Conservation (phyloP, 2,113 vertebrate genomes). For the Mugil cephalus region DNA sequence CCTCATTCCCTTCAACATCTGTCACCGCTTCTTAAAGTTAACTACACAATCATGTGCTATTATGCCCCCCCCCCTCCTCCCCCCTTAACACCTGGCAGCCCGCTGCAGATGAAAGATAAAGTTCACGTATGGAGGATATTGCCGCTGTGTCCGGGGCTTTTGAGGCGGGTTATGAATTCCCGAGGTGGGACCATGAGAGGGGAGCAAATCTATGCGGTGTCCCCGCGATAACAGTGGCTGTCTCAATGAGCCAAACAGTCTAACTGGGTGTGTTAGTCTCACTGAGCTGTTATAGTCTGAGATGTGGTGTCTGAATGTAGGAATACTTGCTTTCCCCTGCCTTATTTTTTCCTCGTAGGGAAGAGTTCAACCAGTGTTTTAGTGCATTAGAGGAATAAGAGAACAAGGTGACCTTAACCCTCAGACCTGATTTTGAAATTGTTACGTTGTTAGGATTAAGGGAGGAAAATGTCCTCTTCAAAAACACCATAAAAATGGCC, state of each 20-base stretch:
- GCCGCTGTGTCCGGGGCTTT: constrained; percentile 6
- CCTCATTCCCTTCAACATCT: constrained; percentile 68
- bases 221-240: constrained; percentile 19
- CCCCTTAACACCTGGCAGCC: constrained; percentile 24
- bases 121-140: constrained; percentile 25
- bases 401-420: too few species aligned
- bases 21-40: constrained; percentile 61
- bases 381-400: too few species aligned
- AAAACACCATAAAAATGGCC: too few species aligned
- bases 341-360: neutral
- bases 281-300: constrained; percentile 16
- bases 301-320: constrained; percentile 8
- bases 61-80: constrained; percentile 8
- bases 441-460: too few species aligned
- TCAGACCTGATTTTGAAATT: too few species aligned
- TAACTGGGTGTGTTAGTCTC: neutral
- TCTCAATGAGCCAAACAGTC: constrained; percentile 23
- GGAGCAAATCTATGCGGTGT: constrained; percentile 1
- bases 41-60: constrained; percentile 64
- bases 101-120: constrained; percentile 23
- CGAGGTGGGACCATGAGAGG: constrained; percentile 2
- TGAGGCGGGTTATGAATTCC: constrained; percentile 36
- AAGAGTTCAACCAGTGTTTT: too few species aligned
- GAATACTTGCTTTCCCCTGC: neutral
- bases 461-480: too few species aligned